Evolutionary conservation across 2,113 vertebrate species (phyloP), one percentile per base, ranked within the genome.

Genomic region (Tupaia tana): DNA sequence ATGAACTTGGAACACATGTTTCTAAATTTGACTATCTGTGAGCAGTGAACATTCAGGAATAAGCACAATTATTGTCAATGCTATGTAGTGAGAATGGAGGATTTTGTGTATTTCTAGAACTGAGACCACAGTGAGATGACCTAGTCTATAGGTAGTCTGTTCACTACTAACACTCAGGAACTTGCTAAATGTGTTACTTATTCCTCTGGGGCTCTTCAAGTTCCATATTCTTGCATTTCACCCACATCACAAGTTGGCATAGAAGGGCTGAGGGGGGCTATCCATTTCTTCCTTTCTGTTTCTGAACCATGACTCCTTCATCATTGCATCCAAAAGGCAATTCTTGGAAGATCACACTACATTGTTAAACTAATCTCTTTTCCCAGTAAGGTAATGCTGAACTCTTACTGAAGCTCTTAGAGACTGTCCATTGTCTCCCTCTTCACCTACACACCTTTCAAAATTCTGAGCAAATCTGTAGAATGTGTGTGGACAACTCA

Each of bases 21-120:
- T 20, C 1, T 64, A 59, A 71, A 13, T 83, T 92, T 92, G 52
- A 31, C 29, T n/a, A 1, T 7, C 4, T 9, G 43, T 31, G 54
- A 67, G 70, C 3, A 79, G 34, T 83, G 25, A 25, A 34, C 6
- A 34, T 69, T 69, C 52, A 91, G 27, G 24, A 90, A 3, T 4
- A 91, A 43, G 63, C 6, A 31, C 1, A 63, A 13, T 16, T 43
- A 31, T 75, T 15, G 9, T 56, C 34, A 43, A 18, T 59, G 13
- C 9, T 74, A 31, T 34, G 0, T 0, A 54, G 11, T 19, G 56
- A 56, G 20, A 56, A 24, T 10, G 5, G 10, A 29, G 15, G 7
- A 64, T 2, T 43, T 43, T 90, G 10, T 87, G 7, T 78, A 16
- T 73, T 81, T 61, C 6, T 12, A 88, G 11, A 82, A 66, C 61